Evolutionary conservation across 1,140 invertebrate genomes (phyloP).

Genomic region (Macrocentrus cingulum): DNA sequence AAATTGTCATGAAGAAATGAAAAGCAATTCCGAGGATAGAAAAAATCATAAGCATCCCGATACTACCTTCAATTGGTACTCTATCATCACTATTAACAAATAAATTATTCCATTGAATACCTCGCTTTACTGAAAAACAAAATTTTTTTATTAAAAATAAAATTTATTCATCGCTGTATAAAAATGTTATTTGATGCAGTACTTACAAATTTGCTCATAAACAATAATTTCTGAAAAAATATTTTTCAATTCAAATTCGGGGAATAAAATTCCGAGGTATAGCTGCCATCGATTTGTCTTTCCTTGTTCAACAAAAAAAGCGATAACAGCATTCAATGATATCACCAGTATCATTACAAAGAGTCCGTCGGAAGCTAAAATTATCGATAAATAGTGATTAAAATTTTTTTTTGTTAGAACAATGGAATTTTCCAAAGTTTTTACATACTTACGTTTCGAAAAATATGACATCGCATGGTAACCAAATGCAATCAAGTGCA

Average conservation of each 20-base stretch:
- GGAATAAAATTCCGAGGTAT: conserved; percentile 38
- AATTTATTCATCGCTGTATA: not conserved
- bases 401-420: no score
- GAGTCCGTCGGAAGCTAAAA: conserved; percentile 24
- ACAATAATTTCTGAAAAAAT: conserved; percentile 38
- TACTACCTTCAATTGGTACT: conserved; percentile 27
- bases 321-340: conserved; percentile 17
- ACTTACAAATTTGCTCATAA: conserved; percentile 35
- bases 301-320: conserved; percentile 7
- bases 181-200: not conserved
- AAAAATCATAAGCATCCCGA: conserved; percentile 40
- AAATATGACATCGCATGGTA: conserved; percentile 53
- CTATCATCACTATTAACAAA: conserved; percentile 26
- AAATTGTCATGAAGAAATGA: conserved; percentile 44
- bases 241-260: conserved; percentile 34
- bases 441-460: conserved; percentile 48
- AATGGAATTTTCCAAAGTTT: conserved; percentile 1
- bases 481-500: conserved; percentile 48
- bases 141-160: no score
- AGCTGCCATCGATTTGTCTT: conserved; percentile 13
- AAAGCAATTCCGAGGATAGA: conserved; percentile 35
- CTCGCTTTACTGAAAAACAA: conserved; percentile 38
- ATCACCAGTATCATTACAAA: conserved; percentile 23
- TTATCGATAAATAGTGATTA: no score
- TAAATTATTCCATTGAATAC: conserved; percentile 39